Evolutionary conservation across 37 sponge, comb jelly and placozoan genomes (phyloP), one percentile per base, ranked within the genome.

Genomic region (Eunapius fragilis): DNA sequence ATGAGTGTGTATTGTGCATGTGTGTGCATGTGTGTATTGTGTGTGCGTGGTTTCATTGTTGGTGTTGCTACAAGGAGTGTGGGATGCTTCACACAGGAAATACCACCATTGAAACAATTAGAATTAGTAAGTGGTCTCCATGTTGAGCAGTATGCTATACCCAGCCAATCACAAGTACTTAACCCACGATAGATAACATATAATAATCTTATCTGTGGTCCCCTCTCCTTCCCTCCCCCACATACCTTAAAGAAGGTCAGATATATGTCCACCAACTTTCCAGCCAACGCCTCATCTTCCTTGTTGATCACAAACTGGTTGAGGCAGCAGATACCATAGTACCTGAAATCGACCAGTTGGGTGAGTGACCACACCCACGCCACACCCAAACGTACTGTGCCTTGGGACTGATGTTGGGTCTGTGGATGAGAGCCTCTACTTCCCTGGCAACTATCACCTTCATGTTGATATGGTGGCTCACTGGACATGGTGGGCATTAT

Each of bases 381-480:
- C 47, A 45, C 47, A 45, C 47, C 47, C 47, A 45, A 33, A 86
- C 96, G 81, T 67, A 98, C 96, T 97, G 97, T 6, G 99, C 96
- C 84, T 85, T 95, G 2, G 78, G 84, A 25, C 80, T 70, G 70
- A 97, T 87, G 80, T 95, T 99, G 32, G 99, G 91, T 89, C 99
- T 74, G 74, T 93, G 90, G 26, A 99, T 70, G 28, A 99, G 89
- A 19, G 80, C 27, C 84, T 99, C 97, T 4, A 99, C 67, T 77
- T 97, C 96, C 76, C 50, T 85, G 72, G 89, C 89, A 68, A 99
- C 96, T 27, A 99, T 86, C 32, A 77, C 25, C 76, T 93, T 95
- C 99, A 99, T 99, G 80, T 95, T 97, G 26, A 93, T 94, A 82
- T 99, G 99, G 31, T 91, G 95, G 50, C 70, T 87, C 58, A 95